Evolutionary conservation across 2,113 vertebrate genomes (phyloP).

Genomic region (Hymenochirus boettgeri): DNA sequence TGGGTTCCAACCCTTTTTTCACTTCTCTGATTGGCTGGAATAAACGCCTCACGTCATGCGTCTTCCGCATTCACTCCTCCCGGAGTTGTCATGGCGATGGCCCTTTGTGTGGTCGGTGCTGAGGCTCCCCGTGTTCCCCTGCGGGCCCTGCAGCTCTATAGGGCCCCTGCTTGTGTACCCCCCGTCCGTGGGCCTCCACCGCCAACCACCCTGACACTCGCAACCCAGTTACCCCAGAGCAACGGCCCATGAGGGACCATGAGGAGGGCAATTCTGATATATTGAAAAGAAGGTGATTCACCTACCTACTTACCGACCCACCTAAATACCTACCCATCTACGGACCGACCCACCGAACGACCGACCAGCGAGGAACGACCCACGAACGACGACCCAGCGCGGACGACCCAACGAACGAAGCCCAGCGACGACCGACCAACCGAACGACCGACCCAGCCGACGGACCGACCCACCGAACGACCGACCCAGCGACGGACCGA

Average conservation of each 20-base stretch:
- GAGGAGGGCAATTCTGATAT: constrained; percentile 30
- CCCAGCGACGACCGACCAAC: no score
- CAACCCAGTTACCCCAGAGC: not conserved
- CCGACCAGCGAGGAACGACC: no score
- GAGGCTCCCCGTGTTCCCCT: not conserved
- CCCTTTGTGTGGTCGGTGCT: constrained; percentile 45
- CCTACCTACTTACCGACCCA: no score
- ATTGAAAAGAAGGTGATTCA: constrained; percentile 14
- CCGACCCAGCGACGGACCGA: no score
- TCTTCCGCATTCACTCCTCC: constrained; percentile 21
- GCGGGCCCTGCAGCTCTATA: constrained; percentile 23
- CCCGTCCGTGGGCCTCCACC: not conserved
- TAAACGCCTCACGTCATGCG: not conserved
- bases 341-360: no score
- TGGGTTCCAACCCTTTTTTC: constrained; percentile 15
- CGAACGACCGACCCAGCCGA: no score
- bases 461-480: no score
- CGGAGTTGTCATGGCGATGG: constrained; percentile 39
- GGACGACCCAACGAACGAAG: no score
- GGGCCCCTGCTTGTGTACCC: constrained; percentile 24
- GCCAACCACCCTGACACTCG: not conserved
- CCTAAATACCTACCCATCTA: no score
- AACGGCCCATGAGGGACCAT: constrained; percentile 3
- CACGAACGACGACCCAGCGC: no score
- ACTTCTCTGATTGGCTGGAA: constrained; percentile 13